Evolutionary conservation across 2,888 invertebrate species (phyloP).

Genomic region (Brachycybe producta): DNA sequence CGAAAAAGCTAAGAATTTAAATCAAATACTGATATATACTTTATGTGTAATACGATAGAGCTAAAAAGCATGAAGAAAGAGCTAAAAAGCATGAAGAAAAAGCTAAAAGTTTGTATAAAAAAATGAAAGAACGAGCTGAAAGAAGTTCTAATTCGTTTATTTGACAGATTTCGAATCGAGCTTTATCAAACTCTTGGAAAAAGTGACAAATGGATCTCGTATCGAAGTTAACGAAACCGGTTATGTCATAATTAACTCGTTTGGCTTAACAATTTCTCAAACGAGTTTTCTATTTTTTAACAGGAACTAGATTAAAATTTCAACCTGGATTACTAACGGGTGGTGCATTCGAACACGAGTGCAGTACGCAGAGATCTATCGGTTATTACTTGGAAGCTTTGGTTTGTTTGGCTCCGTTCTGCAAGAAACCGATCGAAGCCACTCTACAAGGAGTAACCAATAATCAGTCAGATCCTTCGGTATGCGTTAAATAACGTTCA

Average conservation of each 20-base stretch:
- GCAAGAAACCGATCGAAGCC: slow-evolving; percentile 71
- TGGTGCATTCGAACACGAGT: slow-evolving; percentile 75
- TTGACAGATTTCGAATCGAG: slow-evolving; percentile 30
- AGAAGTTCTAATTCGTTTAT: background rate
- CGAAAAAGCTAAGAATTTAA: no score
- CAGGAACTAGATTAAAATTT: slow-evolving; percentile 72
- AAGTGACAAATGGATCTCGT: slow-evolving; percentile 83
- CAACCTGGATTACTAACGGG: slow-evolving; percentile 84
- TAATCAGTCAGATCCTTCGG: slow-evolving; percentile 41
- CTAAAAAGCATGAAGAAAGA: no score
- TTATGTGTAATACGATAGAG: no score
- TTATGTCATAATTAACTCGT: background rate
- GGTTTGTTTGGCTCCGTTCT: slow-evolving; percentile 82
- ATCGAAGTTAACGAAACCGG: slow-evolving; percentile 75
- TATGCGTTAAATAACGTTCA: no score
- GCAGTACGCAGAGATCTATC: slow-evolving; percentile 61
- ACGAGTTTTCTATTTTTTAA: slow-evolving; percentile 2
- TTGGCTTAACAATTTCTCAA: background rate
- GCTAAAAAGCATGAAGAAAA: no score
- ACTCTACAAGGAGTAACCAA: slow-evolving; percentile 82
- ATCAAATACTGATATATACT: no score
- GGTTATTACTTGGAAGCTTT: slow-evolving; percentile 82
- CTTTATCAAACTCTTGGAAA: slow-evolving; percentile 75
- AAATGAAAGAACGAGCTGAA: slow-evolving; percentile 19
- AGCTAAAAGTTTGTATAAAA: no score